These are phyloP conservation scores for Pristionchus japonicus DNA, from an alignment of 2,888 invertebrate genomes.

Conservation along the genomic window DNA sequence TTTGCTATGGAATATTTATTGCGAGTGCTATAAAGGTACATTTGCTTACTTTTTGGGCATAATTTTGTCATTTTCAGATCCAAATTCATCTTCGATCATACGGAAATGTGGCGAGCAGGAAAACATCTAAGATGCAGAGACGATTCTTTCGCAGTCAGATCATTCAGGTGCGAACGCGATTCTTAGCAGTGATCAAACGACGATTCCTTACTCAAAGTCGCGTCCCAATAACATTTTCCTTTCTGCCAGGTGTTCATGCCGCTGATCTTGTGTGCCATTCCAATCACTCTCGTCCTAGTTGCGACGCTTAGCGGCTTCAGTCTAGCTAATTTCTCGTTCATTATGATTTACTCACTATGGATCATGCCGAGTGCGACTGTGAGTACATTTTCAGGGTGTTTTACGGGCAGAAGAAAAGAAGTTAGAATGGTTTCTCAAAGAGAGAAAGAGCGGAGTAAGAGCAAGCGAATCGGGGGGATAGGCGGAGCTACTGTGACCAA, in stretches of 20 bases:
- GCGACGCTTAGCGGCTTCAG: not conserved
- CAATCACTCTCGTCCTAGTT: not conserved
- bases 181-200: no score
- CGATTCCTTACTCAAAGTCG: no score
- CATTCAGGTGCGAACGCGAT: no score
- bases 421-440: no score
- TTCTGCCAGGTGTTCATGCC: not conserved
- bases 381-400: no score
- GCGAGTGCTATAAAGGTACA: not conserved
- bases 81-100: not conserved
- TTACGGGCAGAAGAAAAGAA: no score
- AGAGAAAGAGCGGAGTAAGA: no score
- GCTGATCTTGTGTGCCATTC: not conserved
- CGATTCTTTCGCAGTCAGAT: not conserved
- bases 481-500: no score
- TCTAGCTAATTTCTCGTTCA: not conserved
- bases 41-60: not conserved
- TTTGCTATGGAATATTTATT: not conserved
- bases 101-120: not conserved
- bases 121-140: not conserved
- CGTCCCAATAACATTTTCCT: no score
- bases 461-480: no score
- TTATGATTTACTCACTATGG: not conserved
- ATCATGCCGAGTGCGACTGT: not conserved
- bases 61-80: not conserved